Percentiles rank a stretch among this genome's conserved stretches.
Conservation (phyloP, 2,113 vertebrate species). For the Danionella cerebrum region DNA sequence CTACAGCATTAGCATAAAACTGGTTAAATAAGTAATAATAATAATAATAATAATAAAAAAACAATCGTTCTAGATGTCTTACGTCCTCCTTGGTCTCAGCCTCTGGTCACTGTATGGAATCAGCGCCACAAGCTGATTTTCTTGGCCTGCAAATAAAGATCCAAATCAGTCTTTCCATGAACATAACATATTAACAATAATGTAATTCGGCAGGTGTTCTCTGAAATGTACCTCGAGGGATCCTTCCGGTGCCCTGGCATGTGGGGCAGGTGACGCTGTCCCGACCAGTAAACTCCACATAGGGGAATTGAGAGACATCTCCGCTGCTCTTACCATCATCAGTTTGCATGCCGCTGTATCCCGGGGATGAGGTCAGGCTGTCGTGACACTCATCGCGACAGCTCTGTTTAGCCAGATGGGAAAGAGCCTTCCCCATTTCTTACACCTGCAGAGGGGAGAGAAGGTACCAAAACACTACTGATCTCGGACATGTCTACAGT, state of each 20-base stretch:
- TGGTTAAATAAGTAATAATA: no score
- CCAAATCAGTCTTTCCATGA: neutral
- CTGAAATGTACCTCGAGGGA: constrained; percentile 78
- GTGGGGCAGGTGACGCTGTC: constrained; percentile 96
- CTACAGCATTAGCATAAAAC: no score
- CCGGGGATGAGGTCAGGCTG: constrained; percentile 57
- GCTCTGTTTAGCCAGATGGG: constrained; percentile 69
- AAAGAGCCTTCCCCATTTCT: constrained; percentile 89
- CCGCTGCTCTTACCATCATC: constrained; percentile 76
- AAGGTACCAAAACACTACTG: no score
- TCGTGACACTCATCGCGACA: constrained; percentile 70
- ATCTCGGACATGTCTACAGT: no score
- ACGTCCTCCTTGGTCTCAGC: constrained; percentile 79
- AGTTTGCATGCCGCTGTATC: constrained; percentile 57
- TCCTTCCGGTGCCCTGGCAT: constrained; percentile 93
- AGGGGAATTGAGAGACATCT: constrained; percentile 95
- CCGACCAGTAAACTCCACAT: constrained; percentile 94
- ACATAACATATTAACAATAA: no score
- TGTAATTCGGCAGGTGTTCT: neutral
- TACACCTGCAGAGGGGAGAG: constrained; percentile 19
- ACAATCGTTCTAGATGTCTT: no score
- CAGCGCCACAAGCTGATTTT: constrained; percentile 95
- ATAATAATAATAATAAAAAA: no score
- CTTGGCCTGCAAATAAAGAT: constrained; percentile 73
- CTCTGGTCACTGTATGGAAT: constrained; percentile 90